A percentile compares a stretch with the other conserved stretches of the same genome.
These are phyloP conservation scores for Huso huso DNA, from an alignment of 2,797 vertebrate species.

Conservation along the genomic window DNA sequence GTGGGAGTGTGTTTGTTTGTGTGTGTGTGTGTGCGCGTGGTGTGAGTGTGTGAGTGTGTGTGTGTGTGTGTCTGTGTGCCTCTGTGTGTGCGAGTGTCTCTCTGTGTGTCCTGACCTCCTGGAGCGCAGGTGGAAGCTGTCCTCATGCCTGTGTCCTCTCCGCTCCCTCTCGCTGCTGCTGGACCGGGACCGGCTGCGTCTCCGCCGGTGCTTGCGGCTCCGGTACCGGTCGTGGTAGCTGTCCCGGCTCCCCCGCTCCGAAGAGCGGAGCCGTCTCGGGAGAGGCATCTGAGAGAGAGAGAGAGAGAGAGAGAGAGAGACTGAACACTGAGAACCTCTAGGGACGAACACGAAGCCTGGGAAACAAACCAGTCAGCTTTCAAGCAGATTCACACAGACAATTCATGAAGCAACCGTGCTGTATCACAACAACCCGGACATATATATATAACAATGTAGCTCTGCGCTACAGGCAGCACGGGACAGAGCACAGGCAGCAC, in stretches of 20 bases:
- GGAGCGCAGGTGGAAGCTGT: slow-evolving; percentile 75
- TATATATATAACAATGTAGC: too few species aligned
- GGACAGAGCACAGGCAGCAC: too few species aligned
- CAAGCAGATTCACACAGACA: not conserved
- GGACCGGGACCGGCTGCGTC: slow-evolving; percentile 61
- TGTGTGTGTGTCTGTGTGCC: not conserved
- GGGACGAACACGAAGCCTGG: not conserved
- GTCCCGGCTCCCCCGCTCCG: slow-evolving; percentile 83
- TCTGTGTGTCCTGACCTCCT: slow-evolving; percentile 65
- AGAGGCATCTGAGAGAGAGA: slow-evolving; percentile 77
- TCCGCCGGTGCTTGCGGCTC: not conserved
- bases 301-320: not conserved
- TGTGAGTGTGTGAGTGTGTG: too few species aligned
- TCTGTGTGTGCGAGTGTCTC: slow-evolving; percentile 10
- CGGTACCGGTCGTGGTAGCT: slow-evolving; percentile 74
- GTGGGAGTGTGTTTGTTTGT: too few species aligned
- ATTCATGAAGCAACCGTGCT: not conserved
- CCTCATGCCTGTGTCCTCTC: slow-evolving; percentile 68
- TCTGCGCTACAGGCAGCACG: too few species aligned
- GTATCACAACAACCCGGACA: too few species aligned
- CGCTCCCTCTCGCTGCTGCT: slow-evolving; percentile 79
- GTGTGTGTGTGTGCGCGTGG: too few species aligned
- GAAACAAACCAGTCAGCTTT: too few species aligned
- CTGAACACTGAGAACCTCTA: too few species aligned
- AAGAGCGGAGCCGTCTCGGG: slow-evolving; percentile 83